Evolutionary conservation across 2,888 invertebrate genomes (phyloP).

Genomic region (Autographa gamma): DNA sequence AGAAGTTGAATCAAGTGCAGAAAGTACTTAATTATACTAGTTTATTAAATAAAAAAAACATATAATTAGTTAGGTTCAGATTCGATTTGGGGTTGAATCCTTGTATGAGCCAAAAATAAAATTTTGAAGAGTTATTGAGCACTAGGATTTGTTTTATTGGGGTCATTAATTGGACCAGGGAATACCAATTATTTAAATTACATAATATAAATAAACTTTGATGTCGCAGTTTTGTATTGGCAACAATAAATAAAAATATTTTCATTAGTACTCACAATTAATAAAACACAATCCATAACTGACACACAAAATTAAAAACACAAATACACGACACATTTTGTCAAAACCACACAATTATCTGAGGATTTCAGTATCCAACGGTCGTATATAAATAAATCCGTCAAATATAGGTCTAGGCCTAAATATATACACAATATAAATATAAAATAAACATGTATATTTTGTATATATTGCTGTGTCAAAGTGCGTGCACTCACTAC

Average conservation of each 20-base stretch:
- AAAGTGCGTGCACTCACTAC: conserved; percentile 76
- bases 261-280: conserved; percentile 76
- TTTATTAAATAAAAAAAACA: no score
- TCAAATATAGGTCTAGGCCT: conserved; percentile 70
- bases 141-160: no score
- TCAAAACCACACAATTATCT: conserved; percentile 64
- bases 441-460: conserved; percentile 46
- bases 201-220: no score
- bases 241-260: not conserved
- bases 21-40: no score
- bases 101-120: no score
- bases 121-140: no score
- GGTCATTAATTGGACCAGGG: no score
- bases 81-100: no score
- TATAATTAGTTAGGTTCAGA: no score
- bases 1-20: no score
- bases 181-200: no score
- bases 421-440: conserved; percentile 41
- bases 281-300: conserved; percentile 76
- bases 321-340: conserved; percentile 75
- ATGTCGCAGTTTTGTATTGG: no score
- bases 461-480: conserved; percentile 62
- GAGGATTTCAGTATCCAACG: conserved; percentile 45
- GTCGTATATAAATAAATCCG: conserved; percentile 60
- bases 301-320: conserved; percentile 60